A percentile compares a stretch with the other conserved stretches of the same genome.
phyloP scores from a whole-genome alignment of 2,888 invertebrate genomes.

The Athetis lepigone region DNA sequence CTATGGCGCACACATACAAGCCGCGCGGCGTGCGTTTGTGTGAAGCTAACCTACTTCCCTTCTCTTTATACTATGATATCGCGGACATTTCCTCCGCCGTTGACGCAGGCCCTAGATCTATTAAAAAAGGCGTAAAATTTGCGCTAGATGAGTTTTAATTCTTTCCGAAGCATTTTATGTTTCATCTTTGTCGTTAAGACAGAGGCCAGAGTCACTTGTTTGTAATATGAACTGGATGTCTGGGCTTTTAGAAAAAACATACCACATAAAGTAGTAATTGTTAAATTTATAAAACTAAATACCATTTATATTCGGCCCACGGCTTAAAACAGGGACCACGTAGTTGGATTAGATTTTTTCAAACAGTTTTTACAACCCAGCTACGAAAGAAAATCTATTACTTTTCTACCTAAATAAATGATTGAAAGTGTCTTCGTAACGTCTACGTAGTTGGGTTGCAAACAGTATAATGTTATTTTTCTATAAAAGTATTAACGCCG shows the following conservation, averaged over 20 bases:
- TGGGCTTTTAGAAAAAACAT: not conserved
- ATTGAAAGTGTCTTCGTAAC: not conserved
- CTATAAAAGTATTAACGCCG: conserved; percentile 38
- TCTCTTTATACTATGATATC: too few species aligned
- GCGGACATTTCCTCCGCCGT: too few species aligned
- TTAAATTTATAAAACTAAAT: not conserved
- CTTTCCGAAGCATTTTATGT: too few species aligned
- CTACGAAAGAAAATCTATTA: conserved; percentile 17
- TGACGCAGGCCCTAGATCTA: too few species aligned
- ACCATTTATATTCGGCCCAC: conserved; percentile 43
- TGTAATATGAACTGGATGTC: too few species aligned
- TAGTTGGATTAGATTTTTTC: conserved; percentile 66
- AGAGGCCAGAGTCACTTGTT: not conserved
- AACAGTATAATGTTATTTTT: conserved; percentile 43
- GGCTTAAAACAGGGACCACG: conserved; percentile 69
- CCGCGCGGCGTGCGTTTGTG: too few species aligned
- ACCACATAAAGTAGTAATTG: not conserved
- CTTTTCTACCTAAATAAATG: not conserved
- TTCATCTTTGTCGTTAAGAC: too few species aligned
- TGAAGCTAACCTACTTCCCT: too few species aligned
- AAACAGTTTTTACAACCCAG: conserved; percentile 28
- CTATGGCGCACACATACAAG: too few species aligned
- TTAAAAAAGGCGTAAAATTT: too few species aligned
- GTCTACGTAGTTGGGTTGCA: conserved; percentile 30
- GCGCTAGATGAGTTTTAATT: too few species aligned